Conservation (phyloP, 2,113 vertebrate species). For the Laterallus jamaicensis region DNA sequence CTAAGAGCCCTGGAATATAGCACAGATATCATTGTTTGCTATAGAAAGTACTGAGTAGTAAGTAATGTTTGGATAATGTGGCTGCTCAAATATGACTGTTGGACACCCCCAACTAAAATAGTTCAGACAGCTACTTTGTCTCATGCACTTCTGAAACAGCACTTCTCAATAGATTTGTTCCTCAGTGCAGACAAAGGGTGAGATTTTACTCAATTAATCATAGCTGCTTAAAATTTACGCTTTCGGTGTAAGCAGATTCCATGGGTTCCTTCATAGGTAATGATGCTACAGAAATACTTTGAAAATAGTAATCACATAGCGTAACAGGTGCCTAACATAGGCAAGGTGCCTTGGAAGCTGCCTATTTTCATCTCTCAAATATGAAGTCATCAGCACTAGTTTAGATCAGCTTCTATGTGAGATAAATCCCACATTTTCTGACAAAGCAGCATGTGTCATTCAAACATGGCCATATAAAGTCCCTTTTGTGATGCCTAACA, state of each 20-base stretch:
- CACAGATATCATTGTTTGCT: neutral
- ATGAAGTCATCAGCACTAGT: neutral
- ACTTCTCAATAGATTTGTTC: neutral
- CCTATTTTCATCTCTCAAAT: neutral
- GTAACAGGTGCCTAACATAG: neutral
- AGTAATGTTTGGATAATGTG: neutral
- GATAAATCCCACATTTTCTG: neutral
- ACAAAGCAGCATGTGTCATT: neutral
- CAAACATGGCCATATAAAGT: neutral
- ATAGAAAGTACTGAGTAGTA: neutral
- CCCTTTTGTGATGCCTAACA: neutral
- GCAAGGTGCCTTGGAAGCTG: neutral
- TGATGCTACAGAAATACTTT: neutral
- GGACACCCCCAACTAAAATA: neutral
- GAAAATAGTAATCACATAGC: neutral
- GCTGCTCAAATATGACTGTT: neutral
- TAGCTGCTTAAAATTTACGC: neutral
- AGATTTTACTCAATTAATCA: neutral
- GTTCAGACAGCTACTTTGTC: neutral
- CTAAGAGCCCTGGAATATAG: neutral
- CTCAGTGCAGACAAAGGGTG: neutral
- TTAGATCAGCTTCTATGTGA: neutral
- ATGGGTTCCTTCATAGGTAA: neutral
- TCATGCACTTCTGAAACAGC: neutral
- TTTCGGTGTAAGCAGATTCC: neutral